Evolutionary conservation across 2,888 invertebrate genomes (phyloP).

Genomic region (Endomychus coccineus): DNA sequence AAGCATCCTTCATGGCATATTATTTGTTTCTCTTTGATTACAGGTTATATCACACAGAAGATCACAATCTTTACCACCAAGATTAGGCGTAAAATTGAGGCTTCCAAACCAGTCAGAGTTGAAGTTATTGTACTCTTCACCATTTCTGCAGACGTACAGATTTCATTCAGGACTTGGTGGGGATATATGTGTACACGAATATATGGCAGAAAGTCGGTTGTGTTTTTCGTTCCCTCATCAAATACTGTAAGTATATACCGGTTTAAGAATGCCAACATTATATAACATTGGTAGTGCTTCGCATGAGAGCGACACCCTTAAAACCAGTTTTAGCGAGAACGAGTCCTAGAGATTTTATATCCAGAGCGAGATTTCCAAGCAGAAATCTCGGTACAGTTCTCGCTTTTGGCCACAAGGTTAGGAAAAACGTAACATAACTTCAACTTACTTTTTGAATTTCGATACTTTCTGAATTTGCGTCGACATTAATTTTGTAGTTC

Average conservation of each 20-base stretch:
- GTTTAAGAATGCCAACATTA: background rate
- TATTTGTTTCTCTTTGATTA: conserved; percentile 22
- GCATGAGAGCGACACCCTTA: too few relatives aligned
- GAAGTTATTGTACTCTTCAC: conserved; percentile 67
- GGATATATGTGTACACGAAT: conserved; percentile 88
- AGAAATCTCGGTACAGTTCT: too few relatives aligned
- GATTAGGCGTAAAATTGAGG: conserved; percentile 72
- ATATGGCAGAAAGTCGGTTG: conserved; percentile 83
- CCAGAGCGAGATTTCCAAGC: too few relatives aligned
- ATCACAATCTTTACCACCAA: conserved; percentile 78
- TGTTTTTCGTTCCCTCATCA: conserved; percentile 83
- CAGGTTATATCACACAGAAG: conserved; percentile 58
- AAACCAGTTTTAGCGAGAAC: too few relatives aligned
- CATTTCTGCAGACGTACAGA: conserved; percentile 67
- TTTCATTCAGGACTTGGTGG: conserved; percentile 88
- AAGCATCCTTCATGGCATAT: too few relatives aligned
- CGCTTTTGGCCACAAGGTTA: too few relatives aligned
- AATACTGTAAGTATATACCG: conserved; percentile 61
- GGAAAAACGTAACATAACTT: too few relatives aligned
- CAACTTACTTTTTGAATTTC: too few relatives aligned
- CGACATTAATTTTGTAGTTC: too few relatives aligned
- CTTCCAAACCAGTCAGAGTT: conserved; percentile 72
- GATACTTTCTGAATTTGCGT: too few relatives aligned
- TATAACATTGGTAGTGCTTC: too few relatives aligned
- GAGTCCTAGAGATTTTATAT: too few relatives aligned